A percentile compares a stretch with the other conserved stretches of the same genome.
These are phyloP conservation scores for Stichodactyla mertensii DNA, from an alignment of 64 coral and sea anemone genomes.

Conservation along the genomic window DNA sequence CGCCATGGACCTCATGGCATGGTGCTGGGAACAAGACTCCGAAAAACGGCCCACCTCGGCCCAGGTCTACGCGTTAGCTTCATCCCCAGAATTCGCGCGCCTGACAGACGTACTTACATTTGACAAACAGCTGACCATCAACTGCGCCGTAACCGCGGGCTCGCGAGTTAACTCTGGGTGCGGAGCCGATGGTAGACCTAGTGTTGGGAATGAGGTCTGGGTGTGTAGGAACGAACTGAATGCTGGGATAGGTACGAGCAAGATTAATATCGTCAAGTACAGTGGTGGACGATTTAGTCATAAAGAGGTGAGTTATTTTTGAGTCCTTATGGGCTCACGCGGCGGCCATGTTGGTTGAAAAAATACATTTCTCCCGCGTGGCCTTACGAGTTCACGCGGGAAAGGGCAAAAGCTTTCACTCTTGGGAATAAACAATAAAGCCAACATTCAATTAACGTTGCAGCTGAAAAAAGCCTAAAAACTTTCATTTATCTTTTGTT, in stretches of 20 bases:
- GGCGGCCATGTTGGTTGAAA: too few relatives aligned
- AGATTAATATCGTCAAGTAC: slow-evolving; percentile 78
- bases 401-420: too few relatives aligned
- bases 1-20: slow-evolving; percentile 86
- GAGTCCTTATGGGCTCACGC: not conserved
- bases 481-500: too few relatives aligned
- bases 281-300: slow-evolving; percentile 62
- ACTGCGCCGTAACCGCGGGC: slow-evolving; percentile 80
- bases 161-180: slow-evolving; percentile 71
- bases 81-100: slow-evolving; percentile 83
- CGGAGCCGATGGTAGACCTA: slow-evolving; percentile 70
- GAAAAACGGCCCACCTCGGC: slow-evolving; percentile 68
- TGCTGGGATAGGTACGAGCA: slow-evolving; percentile 71
- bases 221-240: slow-evolving; percentile 76
- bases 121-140: slow-evolving; percentile 81
- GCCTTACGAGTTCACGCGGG: too few relatives aligned
- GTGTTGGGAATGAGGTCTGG: slow-evolving; percentile 92
- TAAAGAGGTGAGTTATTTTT: slow-evolving; percentile 59
- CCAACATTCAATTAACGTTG: too few relatives aligned
- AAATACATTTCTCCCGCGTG: too few relatives aligned
- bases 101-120: slow-evolving; percentile 90
- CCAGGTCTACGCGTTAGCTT: slow-evolving; percentile 73
- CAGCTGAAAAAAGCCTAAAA: too few relatives aligned
- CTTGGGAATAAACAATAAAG: too few relatives aligned
- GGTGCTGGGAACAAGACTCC: slow-evolving; percentile 93